These are phyloP conservation scores for Lepidocyrtoides sp. DNA, from an alignment of 2,888 invertebrate genomes.

Conservation along the genomic window DNA sequence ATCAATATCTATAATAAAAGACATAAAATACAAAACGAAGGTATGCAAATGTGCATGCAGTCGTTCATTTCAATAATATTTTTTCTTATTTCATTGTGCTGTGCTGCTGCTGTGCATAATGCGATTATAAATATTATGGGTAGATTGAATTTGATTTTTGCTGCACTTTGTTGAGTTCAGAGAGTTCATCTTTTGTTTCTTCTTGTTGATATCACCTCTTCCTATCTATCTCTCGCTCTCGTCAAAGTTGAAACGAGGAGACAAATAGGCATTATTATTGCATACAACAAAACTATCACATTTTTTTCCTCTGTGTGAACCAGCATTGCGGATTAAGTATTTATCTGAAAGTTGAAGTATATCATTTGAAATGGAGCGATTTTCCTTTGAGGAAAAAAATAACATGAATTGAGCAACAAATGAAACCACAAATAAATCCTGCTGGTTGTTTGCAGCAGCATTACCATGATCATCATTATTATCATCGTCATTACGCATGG, in stretches of 20 bases:
- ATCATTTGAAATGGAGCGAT: slow-evolving; percentile 32
- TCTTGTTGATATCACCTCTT: slow-evolving; percentile 35
- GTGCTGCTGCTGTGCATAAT: neutral
- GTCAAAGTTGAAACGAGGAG: neutral
- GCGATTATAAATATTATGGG: neutral
- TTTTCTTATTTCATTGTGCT: slow-evolving; percentile 7
- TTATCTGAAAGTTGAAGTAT: slow-evolving; percentile 5
- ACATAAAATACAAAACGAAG: slow-evolving; percentile 29
- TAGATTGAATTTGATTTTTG: slow-evolving; percentile 1
- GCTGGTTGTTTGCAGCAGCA: slow-evolving; percentile 35
- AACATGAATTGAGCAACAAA: slow-evolving; percentile 7
- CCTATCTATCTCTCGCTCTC: slow-evolving; percentile 18
- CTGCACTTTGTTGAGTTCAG: slow-evolving; percentile 15
- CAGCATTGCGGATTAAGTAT: neutral
- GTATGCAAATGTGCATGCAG: neutral
- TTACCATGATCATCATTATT: neutral
- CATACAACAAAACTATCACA: slow-evolving; percentile 45
- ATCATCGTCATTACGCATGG: slow-evolving; percentile 6
- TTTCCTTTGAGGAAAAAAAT: slow-evolving; percentile 15
- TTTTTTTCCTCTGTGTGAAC: slow-evolving; percentile 39
- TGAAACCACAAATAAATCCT: slow-evolving; percentile 51
- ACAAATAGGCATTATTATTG: neutral
- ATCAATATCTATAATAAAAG: slow-evolving; percentile 34
- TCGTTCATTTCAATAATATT: neutral
- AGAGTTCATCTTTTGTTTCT: slow-evolving; percentile 7